Evolutionary conservation across 2,113 vertebrate genomes (phyloP).

Genomic region (Donacobius atricapilla): DNA sequence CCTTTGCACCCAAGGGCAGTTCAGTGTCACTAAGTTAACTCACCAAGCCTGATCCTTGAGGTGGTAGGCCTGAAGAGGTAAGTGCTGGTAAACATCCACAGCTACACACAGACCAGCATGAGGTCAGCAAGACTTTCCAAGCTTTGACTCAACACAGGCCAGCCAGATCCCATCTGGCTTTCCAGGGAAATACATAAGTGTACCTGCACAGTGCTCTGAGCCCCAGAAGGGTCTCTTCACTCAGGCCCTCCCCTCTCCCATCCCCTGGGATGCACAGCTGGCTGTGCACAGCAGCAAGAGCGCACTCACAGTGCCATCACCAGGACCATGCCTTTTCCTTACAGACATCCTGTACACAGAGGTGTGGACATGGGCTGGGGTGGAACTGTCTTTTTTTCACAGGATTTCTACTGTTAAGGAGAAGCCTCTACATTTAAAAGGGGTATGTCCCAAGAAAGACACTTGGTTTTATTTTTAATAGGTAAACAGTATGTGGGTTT

Average conservation of each 20-base stretch:
- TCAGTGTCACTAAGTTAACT: not conserved
- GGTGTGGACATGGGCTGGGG: fast-evolving
- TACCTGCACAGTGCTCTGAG: fast-evolving
- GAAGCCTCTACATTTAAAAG: not conserved
- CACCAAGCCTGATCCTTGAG: not conserved
- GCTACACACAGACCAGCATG: not conserved
- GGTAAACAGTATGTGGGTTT: not conserved
- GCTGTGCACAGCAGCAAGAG: not conserved
- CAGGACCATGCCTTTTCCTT: not conserved
- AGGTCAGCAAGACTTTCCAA: not conserved
- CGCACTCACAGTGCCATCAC: fast-evolving
- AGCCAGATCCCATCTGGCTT: not conserved
- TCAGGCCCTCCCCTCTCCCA: not conserved
- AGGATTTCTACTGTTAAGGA: not conserved
- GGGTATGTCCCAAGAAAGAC: not conserved
- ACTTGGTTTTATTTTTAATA: not conserved
- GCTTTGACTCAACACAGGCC: not conserved
- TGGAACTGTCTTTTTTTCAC: fast-evolving
- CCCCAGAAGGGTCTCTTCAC: not conserved
- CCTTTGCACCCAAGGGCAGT: not conserved
- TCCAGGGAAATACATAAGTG: not conserved
- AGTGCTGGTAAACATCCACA: not conserved
- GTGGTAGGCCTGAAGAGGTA: not conserved
- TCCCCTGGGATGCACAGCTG: not conserved
- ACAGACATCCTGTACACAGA: not conserved